These are phyloP conservation scores for Anguilla anguilla DNA, from an alignment of 2,797 vertebrate genomes.

Conservation along the genomic window DNA sequence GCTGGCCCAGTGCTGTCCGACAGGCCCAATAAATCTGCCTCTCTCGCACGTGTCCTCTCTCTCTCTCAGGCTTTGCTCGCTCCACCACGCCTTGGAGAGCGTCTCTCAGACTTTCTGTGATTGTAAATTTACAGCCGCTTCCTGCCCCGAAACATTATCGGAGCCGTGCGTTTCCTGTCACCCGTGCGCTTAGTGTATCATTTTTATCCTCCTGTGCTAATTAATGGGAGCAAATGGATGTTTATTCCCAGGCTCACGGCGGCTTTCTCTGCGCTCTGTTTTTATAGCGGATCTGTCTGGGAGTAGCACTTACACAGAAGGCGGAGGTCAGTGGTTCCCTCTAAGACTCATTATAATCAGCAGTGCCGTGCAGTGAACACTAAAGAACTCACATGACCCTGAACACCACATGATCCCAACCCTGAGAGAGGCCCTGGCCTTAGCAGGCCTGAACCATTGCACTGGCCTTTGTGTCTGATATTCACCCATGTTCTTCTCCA, in stretches of 20 bases:
- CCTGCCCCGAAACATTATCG: slow-evolving; percentile 29
- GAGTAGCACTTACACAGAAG: slow-evolving; percentile 8
- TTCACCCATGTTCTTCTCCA: background rate
- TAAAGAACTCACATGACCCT: background rate
- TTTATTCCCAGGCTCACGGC: slow-evolving; percentile 15
- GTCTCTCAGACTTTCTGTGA: slow-evolving; percentile 31
- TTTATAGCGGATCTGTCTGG: slow-evolving; percentile 16
- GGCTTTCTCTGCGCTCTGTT: background rate
- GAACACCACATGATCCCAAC: slow-evolving; percentile 3
- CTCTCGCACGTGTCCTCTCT: slow-evolving; percentile 25
- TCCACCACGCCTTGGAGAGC: slow-evolving; percentile 33
- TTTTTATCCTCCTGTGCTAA: slow-evolving; percentile 13
- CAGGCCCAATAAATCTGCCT: slow-evolving; percentile 40
- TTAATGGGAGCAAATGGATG: slow-evolving; percentile 9
- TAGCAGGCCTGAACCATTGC: background rate
- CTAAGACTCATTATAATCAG: slow-evolving; percentile 15
- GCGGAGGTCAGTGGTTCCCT: slow-evolving; percentile 17
- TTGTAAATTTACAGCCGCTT: slow-evolving; percentile 32
- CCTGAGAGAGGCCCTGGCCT: background rate
- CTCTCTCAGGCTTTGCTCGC: slow-evolving; percentile 25
- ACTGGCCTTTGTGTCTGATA: background rate
- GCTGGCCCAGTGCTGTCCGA: slow-evolving; percentile 26
- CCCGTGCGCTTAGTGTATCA: background rate
- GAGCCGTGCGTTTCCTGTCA: slow-evolving; percentile 27
- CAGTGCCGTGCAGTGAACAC: background rate